Base-by-base conservation (phyloP, 2,797 vertebrate genomes). In the Botia kubotai region DNA sequence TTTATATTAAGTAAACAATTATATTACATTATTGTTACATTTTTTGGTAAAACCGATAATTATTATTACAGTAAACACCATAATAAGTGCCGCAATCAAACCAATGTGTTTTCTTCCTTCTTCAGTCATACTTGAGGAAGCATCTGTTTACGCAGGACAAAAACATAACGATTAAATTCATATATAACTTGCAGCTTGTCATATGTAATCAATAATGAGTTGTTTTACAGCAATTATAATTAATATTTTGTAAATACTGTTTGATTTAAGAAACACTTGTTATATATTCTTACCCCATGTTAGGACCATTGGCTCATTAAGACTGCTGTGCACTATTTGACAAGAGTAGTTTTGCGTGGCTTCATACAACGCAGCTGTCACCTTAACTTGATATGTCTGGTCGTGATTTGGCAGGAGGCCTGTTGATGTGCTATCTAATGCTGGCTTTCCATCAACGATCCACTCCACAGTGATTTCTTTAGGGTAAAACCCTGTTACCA, bases 401-500 rank as follows among this genome's bases (percentile, higher is more conserved):
- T 78, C 83, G 11, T 73, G 74, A 67, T 84, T 74, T 75, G 79
- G 75, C 55, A 78, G 65, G 23, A 81, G 14, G 10, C 43, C 71
- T 23, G 79, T 74, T 39, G 79, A 63, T 57, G 75, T 50, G 46
- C 68, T 65, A 60, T 78, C 72, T 52, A 58, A 78, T 26, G 36
- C 23, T 39, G 55, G 53, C 23, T 75, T 36, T 71, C 79, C 74
- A 26, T 81, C 57, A 50, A 43, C 16, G 5, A 62, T 62, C 72
- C 72, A 74, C 72, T 74, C 21, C 16, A 63, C 43, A 17, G 83
- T n/a, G 19, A 84, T 77, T 29, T 84, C 23, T 46, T 72, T 73
- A 13, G 83, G 83, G 75, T 84, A 81, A 60, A 84, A 84, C 14
- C 69, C 79, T 0, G 82, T 73, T 60, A 77, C 82, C 10, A 73